phyloP scores from a whole-genome alignment of 1,140 invertebrate species.

The Drosophila sp. region DNA sequence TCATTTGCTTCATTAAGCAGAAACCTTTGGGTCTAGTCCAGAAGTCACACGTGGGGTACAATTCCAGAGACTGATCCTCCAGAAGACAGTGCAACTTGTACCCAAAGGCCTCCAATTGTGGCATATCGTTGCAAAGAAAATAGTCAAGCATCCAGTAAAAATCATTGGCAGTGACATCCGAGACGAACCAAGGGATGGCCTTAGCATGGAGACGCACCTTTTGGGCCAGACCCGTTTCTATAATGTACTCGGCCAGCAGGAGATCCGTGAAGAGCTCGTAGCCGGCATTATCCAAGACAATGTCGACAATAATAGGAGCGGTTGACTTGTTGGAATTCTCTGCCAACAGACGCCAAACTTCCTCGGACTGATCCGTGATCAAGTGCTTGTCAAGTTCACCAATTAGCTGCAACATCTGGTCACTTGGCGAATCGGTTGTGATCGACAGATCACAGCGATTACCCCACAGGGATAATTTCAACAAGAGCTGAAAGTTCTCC shows the following conservation, averaged over 20 bases:
- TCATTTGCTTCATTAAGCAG: conserved; percentile 89
- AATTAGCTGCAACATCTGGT: neutral
- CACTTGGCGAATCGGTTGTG: conserved; percentile 86
- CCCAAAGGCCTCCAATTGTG: conserved; percentile 84
- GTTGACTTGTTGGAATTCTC: neutral
- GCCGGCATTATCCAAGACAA: conserved; percentile 97
- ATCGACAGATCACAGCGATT: conserved; percentile 95
- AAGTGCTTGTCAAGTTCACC: conserved; percentile 16
- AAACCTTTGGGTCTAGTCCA: conserved; percentile 95
- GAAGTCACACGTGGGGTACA: conserved; percentile 87
- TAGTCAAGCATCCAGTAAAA: conserved; percentile 88
- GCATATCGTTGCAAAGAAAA: conserved; percentile 78
- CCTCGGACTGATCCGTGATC: conserved; percentile 51
- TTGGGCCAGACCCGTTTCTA: conserved; percentile 87
- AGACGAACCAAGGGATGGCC: conserved; percentile 97
- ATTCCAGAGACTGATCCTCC: conserved; percentile 84
- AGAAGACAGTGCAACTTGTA: conserved; percentile 86
- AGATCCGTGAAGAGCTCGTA: conserved; percentile 97
- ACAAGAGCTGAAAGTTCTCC: conserved; percentile 85
- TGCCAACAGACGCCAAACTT: conserved; percentile 44
- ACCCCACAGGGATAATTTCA: conserved; percentile 89
- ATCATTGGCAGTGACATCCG: conserved; percentile 92
- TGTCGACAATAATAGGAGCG: conserved; percentile 86
- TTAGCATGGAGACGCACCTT: conserved; percentile 95
- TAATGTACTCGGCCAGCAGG: conserved; percentile 92